Conservation (phyloP, 1,140 invertebrate species). For the Solen grandis region DNA sequence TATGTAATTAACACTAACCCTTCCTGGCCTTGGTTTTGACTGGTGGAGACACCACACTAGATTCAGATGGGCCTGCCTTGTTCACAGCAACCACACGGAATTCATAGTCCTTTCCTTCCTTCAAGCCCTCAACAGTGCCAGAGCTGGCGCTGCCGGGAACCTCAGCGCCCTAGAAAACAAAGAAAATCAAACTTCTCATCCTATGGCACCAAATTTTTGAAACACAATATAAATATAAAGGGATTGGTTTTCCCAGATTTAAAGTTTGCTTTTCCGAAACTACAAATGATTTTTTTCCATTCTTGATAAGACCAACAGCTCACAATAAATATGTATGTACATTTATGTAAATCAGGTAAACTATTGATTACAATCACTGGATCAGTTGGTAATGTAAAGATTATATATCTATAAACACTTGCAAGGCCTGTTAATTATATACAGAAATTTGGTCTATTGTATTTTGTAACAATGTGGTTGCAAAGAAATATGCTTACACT, state of each 20-base stretch:
- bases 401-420: not conserved
- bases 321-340: not conserved
- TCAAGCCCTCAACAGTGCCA: conserved; percentile 85
- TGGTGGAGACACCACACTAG: conserved; percentile 92
- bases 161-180: conserved; percentile 86
- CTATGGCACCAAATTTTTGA: too few species aligned
- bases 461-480: too few species aligned
- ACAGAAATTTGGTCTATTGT: too few species aligned
- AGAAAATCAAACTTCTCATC: too few species aligned
- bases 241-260: too few species aligned
- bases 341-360: not conserved
- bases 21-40: conserved; percentile 97
- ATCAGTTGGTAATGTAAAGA: not conserved
- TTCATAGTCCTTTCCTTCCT: conserved; percentile 94
- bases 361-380: not conserved
- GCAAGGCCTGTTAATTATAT: not conserved
- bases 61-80: conserved; percentile 95
- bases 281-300: not conserved
- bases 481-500: too few species aligned
- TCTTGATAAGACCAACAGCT: not conserved
- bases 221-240: too few species aligned
- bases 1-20: too few species aligned
- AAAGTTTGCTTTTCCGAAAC: too few species aligned
- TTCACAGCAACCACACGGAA: conserved; percentile 97
- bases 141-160: conserved; percentile 89